These are phyloP conservation scores for Sylvilagus floridanus DNA, from an alignment of 2,797 vertebrate species.

Conservation along the genomic window DNA sequence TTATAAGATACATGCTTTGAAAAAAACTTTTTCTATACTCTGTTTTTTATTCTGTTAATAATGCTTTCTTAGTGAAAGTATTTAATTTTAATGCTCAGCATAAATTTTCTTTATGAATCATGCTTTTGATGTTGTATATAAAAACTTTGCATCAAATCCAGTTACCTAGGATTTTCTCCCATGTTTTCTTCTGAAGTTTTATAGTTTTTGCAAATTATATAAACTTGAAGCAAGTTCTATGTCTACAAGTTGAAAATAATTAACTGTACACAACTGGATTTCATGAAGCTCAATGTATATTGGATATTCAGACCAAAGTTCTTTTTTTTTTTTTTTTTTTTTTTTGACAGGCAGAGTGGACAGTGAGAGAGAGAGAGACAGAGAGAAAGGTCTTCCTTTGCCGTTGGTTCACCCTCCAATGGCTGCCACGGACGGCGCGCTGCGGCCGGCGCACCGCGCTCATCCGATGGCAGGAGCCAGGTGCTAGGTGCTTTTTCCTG, in stretches of 20 bases:
- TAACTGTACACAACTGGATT: not conserved
- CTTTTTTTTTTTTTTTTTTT: too few species aligned
- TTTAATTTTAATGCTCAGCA: constrained; percentile 1
- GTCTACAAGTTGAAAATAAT: not conserved
- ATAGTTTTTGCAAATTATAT: not conserved
- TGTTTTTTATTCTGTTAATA: not conserved
- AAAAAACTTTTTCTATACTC: not conserved
- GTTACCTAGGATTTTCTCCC: not conserved
- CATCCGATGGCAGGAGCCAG: too few species aligned
- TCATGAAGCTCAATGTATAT: constrained; percentile 29
- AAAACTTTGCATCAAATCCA: not conserved
- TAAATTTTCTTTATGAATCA: not conserved
- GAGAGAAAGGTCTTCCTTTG: too few species aligned
- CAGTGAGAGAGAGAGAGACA: too few species aligned
- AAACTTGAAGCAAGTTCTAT: constrained; percentile 8
- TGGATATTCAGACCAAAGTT: not conserved
- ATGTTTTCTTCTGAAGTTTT: not conserved
- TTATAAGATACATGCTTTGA: not conserved
- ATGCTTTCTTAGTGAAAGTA: not conserved
- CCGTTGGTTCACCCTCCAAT: too few species aligned
- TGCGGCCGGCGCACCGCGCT: too few species aligned
- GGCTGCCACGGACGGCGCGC: too few species aligned
- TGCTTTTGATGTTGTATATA: not conserved
- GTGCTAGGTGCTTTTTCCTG: too few species aligned
- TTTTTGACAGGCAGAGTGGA: too few species aligned